Percentiles rank a stretch among this genome's conserved stretches.
Evolutionary conservation across 2,797 vertebrate genomes (phyloP).

Genomic region (Brachyrhaphis roseni): DNA sequence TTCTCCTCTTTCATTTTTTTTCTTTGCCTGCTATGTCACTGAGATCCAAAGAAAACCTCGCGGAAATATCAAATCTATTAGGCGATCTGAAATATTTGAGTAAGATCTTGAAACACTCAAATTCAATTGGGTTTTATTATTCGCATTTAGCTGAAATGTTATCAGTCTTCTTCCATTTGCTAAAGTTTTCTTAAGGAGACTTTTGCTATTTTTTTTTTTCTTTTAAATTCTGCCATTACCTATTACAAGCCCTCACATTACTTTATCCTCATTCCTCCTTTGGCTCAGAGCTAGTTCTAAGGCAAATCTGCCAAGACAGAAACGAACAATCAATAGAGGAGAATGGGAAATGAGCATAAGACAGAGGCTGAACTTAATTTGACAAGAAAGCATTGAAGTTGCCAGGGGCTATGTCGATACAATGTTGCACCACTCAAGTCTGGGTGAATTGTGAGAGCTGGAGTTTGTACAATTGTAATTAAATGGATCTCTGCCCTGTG

Average conservation of each 20-base stretch:
- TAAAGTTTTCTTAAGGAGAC: slow-evolving; percentile 28
- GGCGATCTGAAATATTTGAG: too few relatives aligned
- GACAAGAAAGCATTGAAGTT: slow-evolving; percentile 45
- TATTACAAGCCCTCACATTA: slow-evolving; percentile 8
- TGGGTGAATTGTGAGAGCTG: not conserved
- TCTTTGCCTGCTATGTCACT: not conserved
- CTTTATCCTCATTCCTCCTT: slow-evolving; percentile 18
- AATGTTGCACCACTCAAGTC: slow-evolving; percentile 29
- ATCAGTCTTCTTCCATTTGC: slow-evolving; percentile 60
- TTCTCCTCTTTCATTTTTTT: not conserved
- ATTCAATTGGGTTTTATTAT: not conserved
- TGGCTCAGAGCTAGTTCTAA: slow-evolving; percentile 37
- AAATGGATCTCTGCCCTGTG: not conserved
- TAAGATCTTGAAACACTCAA: not conserved
- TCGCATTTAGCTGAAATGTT: slow-evolving; percentile 39
- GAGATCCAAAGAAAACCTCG: not conserved
- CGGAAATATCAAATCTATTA: slow-evolving; percentile 8
- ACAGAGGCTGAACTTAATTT: slow-evolving; percentile 48
- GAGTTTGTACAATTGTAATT: not conserved
- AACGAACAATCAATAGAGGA: slow-evolving; percentile 70
- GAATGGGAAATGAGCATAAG: slow-evolving; percentile 66
- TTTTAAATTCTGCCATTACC: not conserved
- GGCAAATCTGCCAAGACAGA: slow-evolving; percentile 54
- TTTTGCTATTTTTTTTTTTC: too few relatives aligned
- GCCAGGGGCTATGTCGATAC: slow-evolving; percentile 58